Percentiles rank a stretch among this genome's conserved stretches.
These are phyloP conservation scores for Uria aalge DNA, from an alignment of 2,113 vertebrate species.

Conservation along the genomic window DNA sequence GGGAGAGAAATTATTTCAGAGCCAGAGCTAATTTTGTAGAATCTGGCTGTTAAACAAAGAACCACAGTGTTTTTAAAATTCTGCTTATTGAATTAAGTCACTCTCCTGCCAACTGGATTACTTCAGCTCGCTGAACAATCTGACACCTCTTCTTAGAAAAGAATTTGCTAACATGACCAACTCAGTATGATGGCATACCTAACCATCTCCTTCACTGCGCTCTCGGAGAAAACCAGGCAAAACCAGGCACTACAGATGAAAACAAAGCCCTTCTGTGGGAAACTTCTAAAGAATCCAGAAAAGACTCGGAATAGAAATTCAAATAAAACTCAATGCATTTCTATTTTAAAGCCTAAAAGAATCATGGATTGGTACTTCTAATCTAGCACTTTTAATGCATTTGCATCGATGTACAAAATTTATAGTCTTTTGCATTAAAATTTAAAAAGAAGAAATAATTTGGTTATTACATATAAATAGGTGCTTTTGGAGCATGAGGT, in stretches of 20 bases:
- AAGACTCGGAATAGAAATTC: neutral
- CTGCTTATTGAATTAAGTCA: constrained; percentile 12
- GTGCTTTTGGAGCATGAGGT: neutral
- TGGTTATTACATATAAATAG: neutral
- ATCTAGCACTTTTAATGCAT: neutral
- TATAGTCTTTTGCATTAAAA: neutral
- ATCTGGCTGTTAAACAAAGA: constrained; percentile 10
- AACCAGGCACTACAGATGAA: neutral
- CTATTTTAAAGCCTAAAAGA: neutral
- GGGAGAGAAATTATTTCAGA: neutral
- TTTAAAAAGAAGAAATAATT: neutral
- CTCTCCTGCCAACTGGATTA: constrained; percentile 10
- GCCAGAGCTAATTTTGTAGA: neutral
- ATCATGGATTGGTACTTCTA: neutral
- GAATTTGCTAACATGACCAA: neutral
- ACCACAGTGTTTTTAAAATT: constrained; percentile 5
- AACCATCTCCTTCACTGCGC: neutral
- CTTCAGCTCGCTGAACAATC: constrained; percentile 29
- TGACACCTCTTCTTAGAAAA: constrained; percentile 7
- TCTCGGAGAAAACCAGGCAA: neutral
- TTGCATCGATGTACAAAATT: neutral
- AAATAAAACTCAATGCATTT: neutral
- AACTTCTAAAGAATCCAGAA: neutral
- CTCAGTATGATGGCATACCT: neutral
- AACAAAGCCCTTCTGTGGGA: neutral